Percentiles rank a stretch among this genome's conserved stretches.
Conservation (phyloP, 2,797 vertebrate species). For the Anableps anableps region DNA sequence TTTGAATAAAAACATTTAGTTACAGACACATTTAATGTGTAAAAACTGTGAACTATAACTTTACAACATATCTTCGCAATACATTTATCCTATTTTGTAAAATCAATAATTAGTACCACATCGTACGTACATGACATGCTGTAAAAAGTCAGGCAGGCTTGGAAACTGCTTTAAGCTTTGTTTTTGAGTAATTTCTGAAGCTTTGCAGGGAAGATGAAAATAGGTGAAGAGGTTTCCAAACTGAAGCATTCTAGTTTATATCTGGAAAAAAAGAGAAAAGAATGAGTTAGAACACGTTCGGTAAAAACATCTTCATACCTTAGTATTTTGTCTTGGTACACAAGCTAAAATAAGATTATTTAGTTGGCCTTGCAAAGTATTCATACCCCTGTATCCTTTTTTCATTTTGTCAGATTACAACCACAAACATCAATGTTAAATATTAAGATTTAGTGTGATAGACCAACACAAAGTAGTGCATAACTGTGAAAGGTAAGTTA, state of each 20-base stretch:
- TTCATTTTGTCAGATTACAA: too few relatives aligned
- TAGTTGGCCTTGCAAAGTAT: too few relatives aligned
- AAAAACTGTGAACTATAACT: neutral
- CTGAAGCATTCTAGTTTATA: constrained; percentile 72
- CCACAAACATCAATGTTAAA: neutral
- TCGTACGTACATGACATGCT: constrained; percentile 60
- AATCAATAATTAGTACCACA: neutral
- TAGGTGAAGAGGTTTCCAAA: constrained; percentile 71
- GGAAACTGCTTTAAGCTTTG: constrained; percentile 38
- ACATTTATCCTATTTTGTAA: neutral
- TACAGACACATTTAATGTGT: neutral
- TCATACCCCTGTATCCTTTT: too few relatives aligned
- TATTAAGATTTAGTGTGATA: too few relatives aligned
- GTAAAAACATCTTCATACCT: too few relatives aligned
- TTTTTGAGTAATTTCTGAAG: constrained; percentile 32
- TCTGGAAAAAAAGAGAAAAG: constrained; percentile 21
- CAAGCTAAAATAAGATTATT: too few relatives aligned
- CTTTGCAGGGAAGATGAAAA: constrained; percentile 65
- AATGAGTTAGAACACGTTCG: neutral
- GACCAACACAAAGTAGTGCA: neutral
- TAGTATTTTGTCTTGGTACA: too few relatives aligned
- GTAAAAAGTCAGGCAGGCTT: constrained; percentile 64
- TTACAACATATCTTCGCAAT: neutral
- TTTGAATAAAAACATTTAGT: neutral
- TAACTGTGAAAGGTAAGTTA: neutral